These are phyloP conservation scores for Aplidium turbinatum DNA, from an alignment of 23 tunicate genomes.

Conservation along the genomic window DNA sequence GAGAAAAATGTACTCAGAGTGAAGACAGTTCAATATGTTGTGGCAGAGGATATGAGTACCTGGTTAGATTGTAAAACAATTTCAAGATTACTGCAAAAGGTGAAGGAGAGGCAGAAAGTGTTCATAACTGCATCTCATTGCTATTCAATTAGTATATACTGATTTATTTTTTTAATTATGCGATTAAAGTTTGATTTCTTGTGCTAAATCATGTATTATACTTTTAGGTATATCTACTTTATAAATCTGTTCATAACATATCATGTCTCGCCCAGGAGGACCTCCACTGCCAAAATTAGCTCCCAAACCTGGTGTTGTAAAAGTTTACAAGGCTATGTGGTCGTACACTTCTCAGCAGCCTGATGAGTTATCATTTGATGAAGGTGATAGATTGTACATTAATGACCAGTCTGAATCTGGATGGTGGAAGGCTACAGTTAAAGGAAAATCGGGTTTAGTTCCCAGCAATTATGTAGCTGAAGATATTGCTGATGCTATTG, in stretches of 20 bases:
- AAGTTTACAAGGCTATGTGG: conserved; percentile 82
- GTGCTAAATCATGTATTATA: background rate
- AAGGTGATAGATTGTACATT: conserved; percentile 86
- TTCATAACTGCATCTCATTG: too few relatives aligned
- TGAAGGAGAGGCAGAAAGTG: too few relatives aligned
- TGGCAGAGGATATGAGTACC: too few relatives aligned
- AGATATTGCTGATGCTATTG: conserved; percentile 74
- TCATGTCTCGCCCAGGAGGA: conserved; percentile 24
- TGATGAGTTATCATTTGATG: conserved; percentile 88
- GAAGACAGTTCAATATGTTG: too few relatives aligned
- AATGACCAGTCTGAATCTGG: conserved; percentile 72
- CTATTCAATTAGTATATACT: too few relatives aligned
- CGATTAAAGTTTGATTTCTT: too few relatives aligned
- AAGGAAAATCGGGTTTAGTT: conserved; percentile 85
- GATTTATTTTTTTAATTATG: too few relatives aligned
- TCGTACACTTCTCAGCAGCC: conserved; percentile 59
- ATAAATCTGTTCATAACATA: background rate
- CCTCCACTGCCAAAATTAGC: conserved; percentile 83
- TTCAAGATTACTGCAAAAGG: too few relatives aligned
- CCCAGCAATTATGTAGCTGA: conserved; percentile 94
- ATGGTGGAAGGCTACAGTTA: conserved; percentile 84
- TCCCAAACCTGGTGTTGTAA: conserved; percentile 90
- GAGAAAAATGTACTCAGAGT: too few relatives aligned
- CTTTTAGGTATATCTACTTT: background rate
- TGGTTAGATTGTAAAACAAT: too few relatives aligned